phyloP scores from a whole-genome alignment of 2,888 invertebrate genomes.

The Cryptosula pallasiana region DNA sequence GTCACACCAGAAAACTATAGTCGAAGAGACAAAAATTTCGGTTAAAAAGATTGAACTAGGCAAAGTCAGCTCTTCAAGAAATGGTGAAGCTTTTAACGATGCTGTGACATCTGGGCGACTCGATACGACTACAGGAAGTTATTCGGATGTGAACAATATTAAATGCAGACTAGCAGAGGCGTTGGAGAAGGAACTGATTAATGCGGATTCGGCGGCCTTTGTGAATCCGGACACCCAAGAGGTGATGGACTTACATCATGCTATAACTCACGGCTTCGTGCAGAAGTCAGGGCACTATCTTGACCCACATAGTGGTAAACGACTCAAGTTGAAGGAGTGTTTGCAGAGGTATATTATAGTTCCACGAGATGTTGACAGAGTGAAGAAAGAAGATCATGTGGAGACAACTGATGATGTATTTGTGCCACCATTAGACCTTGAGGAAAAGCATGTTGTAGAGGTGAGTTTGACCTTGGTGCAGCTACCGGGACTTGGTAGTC shows the following conservation, averaged over 20 bases:
- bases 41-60: background rate
- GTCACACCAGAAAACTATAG: background rate
- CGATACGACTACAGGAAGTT: background rate
- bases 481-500: no score
- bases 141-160: constrained; percentile 34
- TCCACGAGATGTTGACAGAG: constrained; percentile 31
- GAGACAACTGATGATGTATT: constrained; percentile 30
- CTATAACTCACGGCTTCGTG: constrained; percentile 79
- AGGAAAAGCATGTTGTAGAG: constrained; percentile 16
- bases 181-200: constrained; percentile 51
- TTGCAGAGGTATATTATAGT: constrained; percentile 35
- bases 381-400: constrained; percentile 30
- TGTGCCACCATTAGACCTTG: constrained; percentile 23
- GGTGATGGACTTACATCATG: constrained; percentile 69
- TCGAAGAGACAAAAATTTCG: background rate
- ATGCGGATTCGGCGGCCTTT: constrained; percentile 54
- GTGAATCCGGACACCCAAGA: constrained; percentile 51
- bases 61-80: background rate
- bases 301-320: constrained; percentile 61
- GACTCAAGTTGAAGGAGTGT: constrained; percentile 51
- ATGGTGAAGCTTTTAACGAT: background rate
- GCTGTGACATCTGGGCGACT: background rate
- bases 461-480: no score
- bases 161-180: constrained; percentile 49
- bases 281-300: constrained; percentile 31